A percentile compares a stretch with the other conserved stretches of the same genome.
These are phyloP conservation scores for Trichomycterus rosablanca DNA, from an alignment of 2,113 vertebrate genomes.

Conservation along the genomic window DNA sequence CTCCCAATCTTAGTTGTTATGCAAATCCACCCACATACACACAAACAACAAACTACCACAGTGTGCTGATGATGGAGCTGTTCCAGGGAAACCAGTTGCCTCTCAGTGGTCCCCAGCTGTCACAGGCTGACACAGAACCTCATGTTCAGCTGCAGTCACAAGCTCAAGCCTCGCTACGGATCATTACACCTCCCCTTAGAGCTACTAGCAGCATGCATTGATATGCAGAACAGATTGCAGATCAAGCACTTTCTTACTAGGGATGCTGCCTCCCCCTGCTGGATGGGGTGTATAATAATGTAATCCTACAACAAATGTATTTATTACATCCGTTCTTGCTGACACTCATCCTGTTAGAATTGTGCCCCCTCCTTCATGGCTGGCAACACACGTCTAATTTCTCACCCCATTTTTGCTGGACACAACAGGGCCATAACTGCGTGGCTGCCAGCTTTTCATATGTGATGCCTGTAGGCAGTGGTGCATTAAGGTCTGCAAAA, in stretches of 20 bases:
- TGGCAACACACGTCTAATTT: neutral
- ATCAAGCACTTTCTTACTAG: constrained; percentile 33
- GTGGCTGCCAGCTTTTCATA: neutral
- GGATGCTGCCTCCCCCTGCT: constrained; percentile 58
- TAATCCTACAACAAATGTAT: too few species aligned
- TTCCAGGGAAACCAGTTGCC: constrained; percentile 23
- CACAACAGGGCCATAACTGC: constrained; percentile 24
- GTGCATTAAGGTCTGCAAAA: constrained; percentile 11
- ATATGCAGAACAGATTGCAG: constrained; percentile 41
- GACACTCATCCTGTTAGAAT: neutral
- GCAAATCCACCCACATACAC: neutral
- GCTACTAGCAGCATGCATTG: constrained; percentile 23
- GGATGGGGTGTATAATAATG: constrained; percentile 37
- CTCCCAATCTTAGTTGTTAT: neutral
- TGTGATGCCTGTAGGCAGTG: constrained; percentile 12
- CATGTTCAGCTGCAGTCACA: constrained; percentile 23
- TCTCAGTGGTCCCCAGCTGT: constrained; percentile 25
- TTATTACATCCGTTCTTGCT: neutral
- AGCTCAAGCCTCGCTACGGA: constrained; percentile 69
- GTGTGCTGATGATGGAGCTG: constrained; percentile 23
- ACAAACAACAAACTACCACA: neutral
- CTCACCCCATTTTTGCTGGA: constrained; percentile 5
- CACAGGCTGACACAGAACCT: constrained; percentile 22
- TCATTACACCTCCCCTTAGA: constrained; percentile 55
- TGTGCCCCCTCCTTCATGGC: too few species aligned